Evolutionary conservation across 2,113 vertebrate species (phyloP).

Genomic region (Suncus etruscus): DNA sequence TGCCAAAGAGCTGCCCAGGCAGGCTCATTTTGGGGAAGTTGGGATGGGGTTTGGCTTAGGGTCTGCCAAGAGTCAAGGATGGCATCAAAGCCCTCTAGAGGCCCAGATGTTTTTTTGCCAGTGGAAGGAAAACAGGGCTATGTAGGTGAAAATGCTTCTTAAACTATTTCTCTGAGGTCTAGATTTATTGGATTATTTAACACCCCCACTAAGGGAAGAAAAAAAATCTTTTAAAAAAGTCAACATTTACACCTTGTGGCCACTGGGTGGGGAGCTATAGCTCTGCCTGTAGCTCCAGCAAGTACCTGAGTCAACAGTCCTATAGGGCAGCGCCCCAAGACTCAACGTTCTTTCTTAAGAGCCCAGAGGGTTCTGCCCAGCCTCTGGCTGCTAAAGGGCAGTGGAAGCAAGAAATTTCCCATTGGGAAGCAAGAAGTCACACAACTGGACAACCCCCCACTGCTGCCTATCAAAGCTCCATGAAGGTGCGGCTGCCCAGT

Average conservation of each 20-base stretch:
- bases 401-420: not conserved
- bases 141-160: not conserved
- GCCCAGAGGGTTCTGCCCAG: not conserved
- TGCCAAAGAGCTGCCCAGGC: not conserved
- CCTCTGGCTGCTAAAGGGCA: not conserved
- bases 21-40: not conserved
- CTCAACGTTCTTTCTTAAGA: not conserved
- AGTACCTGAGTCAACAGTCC: not conserved
- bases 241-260: not conserved
- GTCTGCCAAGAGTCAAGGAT: constrained; percentile 31
- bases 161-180: not conserved
- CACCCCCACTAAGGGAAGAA: not conserved
- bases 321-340: not conserved
- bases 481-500: not conserved
- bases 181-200: constrained; percentile 52
- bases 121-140: not conserved
- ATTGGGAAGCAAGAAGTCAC: not conserved
- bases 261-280: not conserved
- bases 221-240: not conserved
- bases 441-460: not conserved
- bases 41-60: not conserved
- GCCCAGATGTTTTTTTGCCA: too few species aligned
- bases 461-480: not conserved
- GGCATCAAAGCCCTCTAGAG: not conserved
- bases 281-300: not conserved